Conservation (phyloP, 1,140 invertebrate species). For the Babylonia areolata region DNA sequence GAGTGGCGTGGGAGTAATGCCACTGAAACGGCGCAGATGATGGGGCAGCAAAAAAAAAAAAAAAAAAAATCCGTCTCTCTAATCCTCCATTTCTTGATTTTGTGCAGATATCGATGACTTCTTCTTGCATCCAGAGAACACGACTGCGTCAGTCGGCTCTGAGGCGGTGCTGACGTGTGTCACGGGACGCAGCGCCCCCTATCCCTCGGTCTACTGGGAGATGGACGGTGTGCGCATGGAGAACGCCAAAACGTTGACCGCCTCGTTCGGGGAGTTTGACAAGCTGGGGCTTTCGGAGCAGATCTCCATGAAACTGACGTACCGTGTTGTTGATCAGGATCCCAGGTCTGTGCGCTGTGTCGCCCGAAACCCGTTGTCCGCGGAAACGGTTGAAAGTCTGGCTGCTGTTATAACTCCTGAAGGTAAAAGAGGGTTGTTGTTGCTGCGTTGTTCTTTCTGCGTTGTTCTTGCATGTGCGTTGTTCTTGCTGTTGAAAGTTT, state of each 20-base stretch:
- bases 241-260: slow-evolving; percentile 46
- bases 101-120: slow-evolving; percentile 57
- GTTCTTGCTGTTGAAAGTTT: too few species aligned
- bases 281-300: slow-evolving; percentile 42
- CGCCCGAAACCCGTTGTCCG: slow-evolving; percentile 46
- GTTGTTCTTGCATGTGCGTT: too few species aligned
- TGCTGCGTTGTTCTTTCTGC: too few species aligned
- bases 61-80: too few species aligned
- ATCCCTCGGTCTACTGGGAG: slow-evolving; percentile 55
- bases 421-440: slow-evolving; percentile 34
- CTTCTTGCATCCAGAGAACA: slow-evolving; percentile 48
- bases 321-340: slow-evolving; percentile 33
- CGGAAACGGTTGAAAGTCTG: slow-evolving; percentile 43
- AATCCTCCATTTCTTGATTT: too few species aligned
- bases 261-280: slow-evolving; percentile 54
- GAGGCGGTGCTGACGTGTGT: slow-evolving; percentile 55
- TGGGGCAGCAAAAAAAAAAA: too few species aligned
- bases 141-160: slow-evolving; percentile 37
- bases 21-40: too few species aligned
- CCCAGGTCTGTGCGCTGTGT: slow-evolving; percentile 49
- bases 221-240: slow-evolving; percentile 45
- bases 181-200: slow-evolving; percentile 59
- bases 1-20: too few species aligned
- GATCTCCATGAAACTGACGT: slow-evolving; percentile 53
- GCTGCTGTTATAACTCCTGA: slow-evolving; percentile 35